Evolutionary conservation across 2,888 invertebrate genomes (phyloP), one percentile per base, ranked within the genome.

Genomic region (Hemicrepidius hirtus): DNA sequence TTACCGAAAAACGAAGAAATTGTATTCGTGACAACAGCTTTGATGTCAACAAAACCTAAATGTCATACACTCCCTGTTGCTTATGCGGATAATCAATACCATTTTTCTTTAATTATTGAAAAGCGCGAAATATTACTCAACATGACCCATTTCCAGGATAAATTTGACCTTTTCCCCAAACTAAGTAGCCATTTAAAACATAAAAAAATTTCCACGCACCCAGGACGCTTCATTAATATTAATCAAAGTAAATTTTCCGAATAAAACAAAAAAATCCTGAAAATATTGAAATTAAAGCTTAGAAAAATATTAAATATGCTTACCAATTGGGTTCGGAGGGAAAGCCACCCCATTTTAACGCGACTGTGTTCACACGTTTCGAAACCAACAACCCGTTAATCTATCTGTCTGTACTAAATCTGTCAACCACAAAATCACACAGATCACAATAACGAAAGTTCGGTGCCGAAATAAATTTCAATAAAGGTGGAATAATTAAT

Each of bases 311-410:
- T 49, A 16, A 49, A 20, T 28, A 75, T 84, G 86, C 90, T 89
- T 86, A 90, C 90, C 86, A 90, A 85, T 82, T 90, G 89, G 65
- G 88, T 86, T 75, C 89, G 88, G 37, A 90, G 82, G 68, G 88
- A 88, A 76, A 89, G 87, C 90, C 90, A 90, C 80, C 90, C 90
- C 90, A 90, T 90, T 77, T 70, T 80, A 37, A 13, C 32, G 55
- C 13, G 24, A 21, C 55, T 6, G 21, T 12, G 21, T 55, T 32
- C 18, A 32, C 13, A 59, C 59, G 20, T 21, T 68, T 50, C 20
- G 12, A 49, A 62, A 18, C 24, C 13, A 50, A 62, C 60, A 50
- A 21, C n/a, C 53, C 32, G 68, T 40, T 44, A 24, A 46, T 67
- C 21, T 21, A 40, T 41, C 20, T 13, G 32, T 50, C 20, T 12